Evolutionary conservation across 2,888 invertebrate species (phyloP).

Genomic region (Drosophila picticornis): DNA sequence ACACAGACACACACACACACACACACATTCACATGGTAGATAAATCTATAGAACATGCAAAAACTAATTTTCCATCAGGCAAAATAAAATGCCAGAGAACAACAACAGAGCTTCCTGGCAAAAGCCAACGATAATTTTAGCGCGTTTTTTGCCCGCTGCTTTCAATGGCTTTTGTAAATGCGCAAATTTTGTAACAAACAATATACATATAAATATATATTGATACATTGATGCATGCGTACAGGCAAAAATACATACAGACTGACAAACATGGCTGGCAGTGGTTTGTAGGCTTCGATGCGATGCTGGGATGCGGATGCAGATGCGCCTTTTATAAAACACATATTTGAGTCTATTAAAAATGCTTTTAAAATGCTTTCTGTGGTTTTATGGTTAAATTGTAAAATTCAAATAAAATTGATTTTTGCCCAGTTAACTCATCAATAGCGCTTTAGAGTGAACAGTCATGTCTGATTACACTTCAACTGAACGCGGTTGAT

Average conservation of each 20-base stretch:
- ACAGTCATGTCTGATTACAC: neutral
- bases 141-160: conserved; percentile 63
- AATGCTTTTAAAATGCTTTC: conserved; percentile 81
- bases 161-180: conserved; percentile 73
- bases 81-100: conserved; percentile 66
- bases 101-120: conserved; percentile 19
- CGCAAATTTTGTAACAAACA: conserved; percentile 77
- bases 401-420: conserved; percentile 82
- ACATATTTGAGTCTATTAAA: conserved; percentile 84
- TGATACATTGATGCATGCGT: conserved; percentile 50
- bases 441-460: neutral
- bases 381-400: conserved; percentile 81
- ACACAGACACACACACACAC: conserved; percentile 27
- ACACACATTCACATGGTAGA: conserved; percentile 33
- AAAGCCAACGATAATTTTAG: conserved; percentile 75
- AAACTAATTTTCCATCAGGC: conserved; percentile 75
- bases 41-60: conserved; percentile 68
- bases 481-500: neutral
- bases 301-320: conserved; percentile 3
- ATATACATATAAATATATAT: conserved; percentile 69
- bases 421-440: conserved; percentile 55
- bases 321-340: conserved; percentile 64
- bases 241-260: conserved; percentile 19
- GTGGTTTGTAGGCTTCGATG: conserved; percentile 4
- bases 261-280: conserved; percentile 10